A percentile compares a stretch with the other conserved stretches of the same genome.
Conservation (phyloP, 2,888 invertebrate species). For the Agrenia bidenticulata region DNA sequence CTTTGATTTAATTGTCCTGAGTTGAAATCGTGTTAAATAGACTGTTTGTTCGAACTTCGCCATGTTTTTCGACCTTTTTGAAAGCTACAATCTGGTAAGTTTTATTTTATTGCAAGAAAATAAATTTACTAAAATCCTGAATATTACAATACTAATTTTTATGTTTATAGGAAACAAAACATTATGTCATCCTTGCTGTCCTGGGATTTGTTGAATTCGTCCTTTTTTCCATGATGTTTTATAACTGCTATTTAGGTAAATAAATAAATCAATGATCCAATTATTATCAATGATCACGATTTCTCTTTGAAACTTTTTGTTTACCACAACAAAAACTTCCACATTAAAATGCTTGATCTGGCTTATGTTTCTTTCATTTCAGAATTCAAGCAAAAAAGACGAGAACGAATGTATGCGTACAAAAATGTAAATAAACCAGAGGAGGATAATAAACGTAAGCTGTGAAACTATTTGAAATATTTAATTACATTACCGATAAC, state of each 20-base stretch:
- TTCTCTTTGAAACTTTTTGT: too few species aligned
- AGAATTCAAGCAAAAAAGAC: conserved; percentile 13
- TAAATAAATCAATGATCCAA: not conserved
- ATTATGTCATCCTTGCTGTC: conserved; percentile 41
- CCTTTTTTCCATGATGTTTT: conserved; percentile 40
- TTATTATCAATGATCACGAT: too few species aligned
- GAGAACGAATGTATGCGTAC: conserved; percentile 8
- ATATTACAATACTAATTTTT: not conserved
- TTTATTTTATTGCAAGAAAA: not conserved
- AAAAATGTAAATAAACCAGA: not conserved
- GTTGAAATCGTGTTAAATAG: too few species aligned
- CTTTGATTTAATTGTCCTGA: too few species aligned
- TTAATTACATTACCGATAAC: conserved; percentile 2
- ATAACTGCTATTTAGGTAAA: conserved; percentile 45
- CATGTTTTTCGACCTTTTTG: not conserved
- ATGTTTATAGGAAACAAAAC: conserved; percentile 37
- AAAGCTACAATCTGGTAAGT: conserved; percentile 17
- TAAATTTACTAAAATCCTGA: not conserved
- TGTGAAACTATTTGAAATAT: conserved; percentile 9
- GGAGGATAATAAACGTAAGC: conserved; percentile 28
- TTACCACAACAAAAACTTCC: too few species aligned
- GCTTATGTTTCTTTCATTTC: not conserved
- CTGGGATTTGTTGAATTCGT: conserved; percentile 41
- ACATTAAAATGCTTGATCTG: too few species aligned
- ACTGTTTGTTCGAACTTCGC: not conserved